Base-by-base conservation (phyloP, 2,113 vertebrate genomes). In the Eleginops maclovinus region DNA sequence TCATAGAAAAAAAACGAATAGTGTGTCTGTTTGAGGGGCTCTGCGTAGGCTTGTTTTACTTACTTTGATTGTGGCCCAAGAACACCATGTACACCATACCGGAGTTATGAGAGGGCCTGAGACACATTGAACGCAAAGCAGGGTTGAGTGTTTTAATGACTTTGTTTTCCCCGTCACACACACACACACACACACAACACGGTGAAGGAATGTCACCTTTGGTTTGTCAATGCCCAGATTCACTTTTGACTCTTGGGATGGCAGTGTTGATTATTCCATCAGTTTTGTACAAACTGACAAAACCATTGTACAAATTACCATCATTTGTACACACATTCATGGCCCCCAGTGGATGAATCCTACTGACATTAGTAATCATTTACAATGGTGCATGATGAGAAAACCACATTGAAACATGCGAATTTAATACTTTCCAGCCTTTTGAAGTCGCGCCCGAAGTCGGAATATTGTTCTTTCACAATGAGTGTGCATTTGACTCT, bases 401-500 rank as follows among this genome's bases (percentile, higher is more conserved):
- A 41, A 75, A 22, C 10, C 56, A 61, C 40, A 62, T 26, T 55
- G 26, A 83, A 58, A n/a, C 46, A 16, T 75, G 31, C 58, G 36
- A 73, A 41, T 73, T 26, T 2, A 19, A 46, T 73, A 36, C 44
- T 71, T 40, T 56, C 28, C 41, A 61, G 59, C 15, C 68, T 56
- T 24, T 67, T 72, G 47, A 63, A 69, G 53, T 70, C 4, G 2
- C 65, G 62, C 59, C 50, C 2, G 11, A 22, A 28, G 47, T 26
- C 41, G 36, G 64, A 77, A 68, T 75, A 68, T 75, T 68, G 61
- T 65, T 77, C n/a, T 68, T 68, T 60, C 65, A 64, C 65, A 68
- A 72, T 61, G 67, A 49, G 44, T 76, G 36, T 69, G 68, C 73
- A 60, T 81, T 86, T 79, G 74, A 69, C 49, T 86, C 71, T 66